A percentile compares a stretch with the other conserved stretches of the same genome.
Conservation (phyloP, 2,113 vertebrate species). For the Aviceda subcristata region DNA sequence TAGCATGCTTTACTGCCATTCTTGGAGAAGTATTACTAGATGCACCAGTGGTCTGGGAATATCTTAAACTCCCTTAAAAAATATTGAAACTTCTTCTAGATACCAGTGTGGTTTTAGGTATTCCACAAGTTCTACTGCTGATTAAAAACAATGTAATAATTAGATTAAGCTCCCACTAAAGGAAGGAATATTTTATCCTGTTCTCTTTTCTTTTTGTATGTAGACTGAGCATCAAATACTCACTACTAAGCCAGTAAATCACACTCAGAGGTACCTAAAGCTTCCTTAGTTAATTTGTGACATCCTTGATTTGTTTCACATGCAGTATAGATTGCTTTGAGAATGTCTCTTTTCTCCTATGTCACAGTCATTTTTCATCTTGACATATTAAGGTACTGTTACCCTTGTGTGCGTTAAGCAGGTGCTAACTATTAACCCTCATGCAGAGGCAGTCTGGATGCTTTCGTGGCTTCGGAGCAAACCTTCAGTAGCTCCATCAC, state of each 20-base stretch:
- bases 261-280: neutral
- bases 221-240: neutral
- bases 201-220: neutral
- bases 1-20: neutral
- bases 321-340: neutral
- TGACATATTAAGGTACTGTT: neutral
- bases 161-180: neutral
- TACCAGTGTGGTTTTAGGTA: neutral
- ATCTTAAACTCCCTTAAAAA: neutral
- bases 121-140: neutral
- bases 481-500: neutral
- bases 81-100: neutral
- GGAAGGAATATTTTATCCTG: neutral
- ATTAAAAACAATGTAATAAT: neutral
- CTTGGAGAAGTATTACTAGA: neutral
- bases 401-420: neutral
- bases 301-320: neutral
- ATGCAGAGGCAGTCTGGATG: neutral
- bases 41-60: neutral
- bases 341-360: neutral
- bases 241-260: neutral
- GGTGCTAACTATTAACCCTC: neutral
- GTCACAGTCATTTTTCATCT: neutral
- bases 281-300: neutral
- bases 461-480: neutral